phyloP scores from a whole-genome alignment of 2,797 vertebrate species.

The Loris lydekkerianus region DNA sequence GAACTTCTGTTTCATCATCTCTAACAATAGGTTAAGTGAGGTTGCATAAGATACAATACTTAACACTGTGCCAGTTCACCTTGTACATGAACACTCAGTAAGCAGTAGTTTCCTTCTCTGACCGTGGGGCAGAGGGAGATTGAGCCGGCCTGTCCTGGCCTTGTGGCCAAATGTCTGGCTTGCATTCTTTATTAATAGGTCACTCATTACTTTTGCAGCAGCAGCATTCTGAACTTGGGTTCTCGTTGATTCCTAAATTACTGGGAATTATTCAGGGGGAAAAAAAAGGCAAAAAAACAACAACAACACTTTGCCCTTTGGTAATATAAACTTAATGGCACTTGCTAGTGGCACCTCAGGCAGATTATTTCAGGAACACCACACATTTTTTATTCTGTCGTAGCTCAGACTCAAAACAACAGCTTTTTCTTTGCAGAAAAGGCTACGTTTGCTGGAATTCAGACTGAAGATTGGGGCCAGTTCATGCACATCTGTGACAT shows the following conservation, averaged over 20 bases:
- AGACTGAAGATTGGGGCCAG: constrained; percentile 90
- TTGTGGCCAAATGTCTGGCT: not conserved
- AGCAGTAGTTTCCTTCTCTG: not conserved
- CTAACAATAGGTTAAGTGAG: not conserved
- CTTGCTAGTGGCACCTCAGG: not conserved
- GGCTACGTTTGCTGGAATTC: constrained; percentile 86
- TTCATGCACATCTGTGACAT: constrained; percentile 91
- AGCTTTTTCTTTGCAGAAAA: constrained; percentile 86
- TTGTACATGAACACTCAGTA: not conserved
- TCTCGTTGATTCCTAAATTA: constrained; percentile 69
- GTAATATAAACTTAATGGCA: not conserved
- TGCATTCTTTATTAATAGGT: constrained; percentile 70
- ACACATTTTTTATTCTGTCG: constrained; percentile 22
- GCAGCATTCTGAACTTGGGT: constrained; percentile 26
- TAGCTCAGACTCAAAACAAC: constrained; percentile 42
- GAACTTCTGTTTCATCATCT: constrained; percentile 2
- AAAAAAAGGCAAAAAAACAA: not conserved
- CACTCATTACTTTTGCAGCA: constrained; percentile 66
- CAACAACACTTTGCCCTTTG: not conserved
- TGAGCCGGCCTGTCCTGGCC: not conserved
- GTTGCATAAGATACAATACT: not conserved
- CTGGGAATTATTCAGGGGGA: not conserved
- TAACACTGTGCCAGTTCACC: not conserved
- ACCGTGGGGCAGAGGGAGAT: not conserved
- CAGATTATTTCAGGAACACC: constrained; percentile 59